Base-by-base conservation (phyloP, 37 sponge, comb jelly and placozoan species). In the Hormiphora californensis region DNA sequence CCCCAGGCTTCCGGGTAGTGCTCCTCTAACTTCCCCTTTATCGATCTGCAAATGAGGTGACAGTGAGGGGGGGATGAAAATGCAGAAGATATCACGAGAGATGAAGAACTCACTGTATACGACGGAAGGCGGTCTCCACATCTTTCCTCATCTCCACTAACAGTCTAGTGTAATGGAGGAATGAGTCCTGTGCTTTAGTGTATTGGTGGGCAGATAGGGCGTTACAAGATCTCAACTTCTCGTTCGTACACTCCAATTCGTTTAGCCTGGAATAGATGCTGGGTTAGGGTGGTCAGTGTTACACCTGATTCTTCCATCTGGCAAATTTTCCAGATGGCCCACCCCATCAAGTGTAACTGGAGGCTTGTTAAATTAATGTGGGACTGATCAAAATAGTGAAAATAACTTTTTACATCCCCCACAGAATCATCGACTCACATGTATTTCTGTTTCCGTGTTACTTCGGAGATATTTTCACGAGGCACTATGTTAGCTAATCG, bases 231-330 rank as follows among this genome's bases (percentile, higher is more conserved):
- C n/a, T 5, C n/a, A 57, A 12, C 61, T 57, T 57, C 61, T 57
- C 61, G 61, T 57, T 57, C 7, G 61, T 57, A 57, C 61, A 57
- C 27, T 57, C 61, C 61, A 57, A 12, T 15, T 57, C 27, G 61
- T 57, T 57, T 15, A 57, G 27, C 61, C 61, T 57, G 61, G 4
- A 57, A n/a, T n/a, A n/a, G n/a, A n/a, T n/a, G n/a, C n/a, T n/a
- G n/a, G n/a, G n/a, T n/a, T n/a, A n/a, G n/a, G n/a, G n/a, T n/a
- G n/a, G n/a, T n/a, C n/a, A n/a, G n/a, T n/a, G n/a, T n/a, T n/a
- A n/a, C n/a, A n/a, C n/a, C n/a, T n/a, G n/a, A n/a, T n/a, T n/a
- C n/a, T n/a, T n/a, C n/a, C n/a, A n/a, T n/a, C n/a, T n/a, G n/a
- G n/a, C n/a, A n/a, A n/a, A n/a, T n/a, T n/a, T n/a, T n/a, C n/a